Conservation (phyloP, 2,797 vertebrate genomes). For the Scolopax rusticola region DNA sequence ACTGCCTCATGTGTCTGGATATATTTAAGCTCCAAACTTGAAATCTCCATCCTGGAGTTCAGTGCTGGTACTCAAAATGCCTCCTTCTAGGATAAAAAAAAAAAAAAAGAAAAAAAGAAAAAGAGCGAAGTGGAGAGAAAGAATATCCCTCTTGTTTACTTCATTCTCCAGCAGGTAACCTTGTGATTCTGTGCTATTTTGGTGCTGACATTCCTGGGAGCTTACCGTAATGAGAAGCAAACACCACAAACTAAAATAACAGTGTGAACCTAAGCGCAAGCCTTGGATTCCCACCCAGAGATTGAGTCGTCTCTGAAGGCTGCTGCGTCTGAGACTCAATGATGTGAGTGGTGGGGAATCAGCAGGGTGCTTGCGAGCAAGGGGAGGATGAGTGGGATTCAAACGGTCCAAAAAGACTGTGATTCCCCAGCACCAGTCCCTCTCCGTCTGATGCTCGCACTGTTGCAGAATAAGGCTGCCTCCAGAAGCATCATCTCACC, state of each 20-base stretch:
- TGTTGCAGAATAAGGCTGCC: not conserved
- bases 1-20: not conserved
- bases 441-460: not conserved
- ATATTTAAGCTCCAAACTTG: not conserved
- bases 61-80: not conserved
- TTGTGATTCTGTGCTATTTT: conserved; percentile 70
- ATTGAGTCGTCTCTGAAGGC: not conserved
- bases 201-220: conserved; percentile 65
- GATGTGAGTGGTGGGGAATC: not conserved
- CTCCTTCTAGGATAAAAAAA: not conserved
- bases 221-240: conserved; percentile 66
- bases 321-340: conserved; percentile 3
- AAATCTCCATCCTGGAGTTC: not conserved
- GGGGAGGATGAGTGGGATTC: not conserved
- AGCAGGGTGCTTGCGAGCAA: not conserved
- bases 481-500: accelerated
- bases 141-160: conserved; percentile 63
- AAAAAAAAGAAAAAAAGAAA: not conserved
- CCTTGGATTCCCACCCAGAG: conserved; percentile 56
- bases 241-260: conserved; percentile 71
- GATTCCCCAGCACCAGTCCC: accelerated
- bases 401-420: not conserved
- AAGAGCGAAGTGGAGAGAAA: not conserved
- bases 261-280: conserved; percentile 37
- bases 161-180: conserved; percentile 61